A percentile compares a stretch with the other conserved stretches of the same genome.
Conservation (phyloP, 2,797 vertebrate species). For the Sternotherus odoratus region DNA sequence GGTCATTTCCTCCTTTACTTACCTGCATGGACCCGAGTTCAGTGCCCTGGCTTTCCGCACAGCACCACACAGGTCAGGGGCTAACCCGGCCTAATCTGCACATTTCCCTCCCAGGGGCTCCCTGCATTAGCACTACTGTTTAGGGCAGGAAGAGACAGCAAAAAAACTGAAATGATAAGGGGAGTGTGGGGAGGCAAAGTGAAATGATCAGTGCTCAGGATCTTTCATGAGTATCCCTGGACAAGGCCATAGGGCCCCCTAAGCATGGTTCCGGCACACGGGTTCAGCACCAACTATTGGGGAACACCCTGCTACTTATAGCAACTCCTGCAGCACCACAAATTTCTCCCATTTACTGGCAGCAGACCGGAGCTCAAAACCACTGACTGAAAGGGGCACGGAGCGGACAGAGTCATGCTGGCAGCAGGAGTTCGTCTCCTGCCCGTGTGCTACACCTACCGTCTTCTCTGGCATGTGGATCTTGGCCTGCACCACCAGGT, state of each 20-base stretch:
- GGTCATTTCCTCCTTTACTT: not conserved
- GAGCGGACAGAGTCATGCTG: fast-evolving
- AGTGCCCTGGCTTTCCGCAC: not conserved
- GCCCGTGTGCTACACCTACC: slow-evolving; percentile 67
- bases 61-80: not conserved
- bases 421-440: fast-evolving
- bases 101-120: not conserved
- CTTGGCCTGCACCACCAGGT: slow-evolving; percentile 94
- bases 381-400: fast-evolving
- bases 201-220: not conserved
- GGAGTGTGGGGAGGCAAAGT: not conserved
- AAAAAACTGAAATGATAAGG: not conserved
- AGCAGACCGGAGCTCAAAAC: fast-evolving
- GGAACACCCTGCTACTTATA: not conserved
- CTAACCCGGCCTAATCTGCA: not conserved
- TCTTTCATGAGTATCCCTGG: not conserved
- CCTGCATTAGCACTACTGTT: too few relatives aligned
- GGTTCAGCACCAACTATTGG: not conserved
- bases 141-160: not conserved
- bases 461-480: slow-evolving; percentile 94
- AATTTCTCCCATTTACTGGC: fast-evolving
- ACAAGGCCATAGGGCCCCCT: not conserved
- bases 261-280: not conserved
- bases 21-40: not conserved
- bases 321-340: fast-evolving